Evolutionary conservation across 1,140 invertebrate genomes (phyloP), one percentile per base, ranked within the genome.

Genomic region (Anastatus disparis): DNA sequence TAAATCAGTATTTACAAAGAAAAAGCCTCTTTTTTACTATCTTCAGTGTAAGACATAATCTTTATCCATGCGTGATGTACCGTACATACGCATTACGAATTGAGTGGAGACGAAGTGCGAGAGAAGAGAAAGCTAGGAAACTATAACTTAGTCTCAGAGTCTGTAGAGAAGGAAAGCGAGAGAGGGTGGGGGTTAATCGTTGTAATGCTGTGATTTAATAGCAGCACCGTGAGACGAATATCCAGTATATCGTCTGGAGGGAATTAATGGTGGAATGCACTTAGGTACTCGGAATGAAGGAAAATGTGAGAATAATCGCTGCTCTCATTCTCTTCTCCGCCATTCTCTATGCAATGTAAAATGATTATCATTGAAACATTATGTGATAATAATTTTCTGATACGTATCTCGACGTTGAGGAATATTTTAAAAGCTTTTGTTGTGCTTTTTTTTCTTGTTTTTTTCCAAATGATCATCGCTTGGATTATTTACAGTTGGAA

Each of bases 181-280:
- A n/a, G n/a, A n/a, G n/a, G n/a, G 73, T 72, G 62, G 61, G 73
- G 74, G 76, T 79, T 81, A 81, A 81, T 81, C 77, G 78, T 79
- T 72, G 73, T 81, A 81, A 81, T 81, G 69, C 77, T 61, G 27
- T 77, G 76, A 81, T 81, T 80, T 80, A 81, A 79, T 76, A 75
- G 68, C 70, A 20, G 12, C n/a, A 40, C 48, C 67, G n/a, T 29
- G 31, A 78, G 58, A 74, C 67, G 72, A 77, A 73, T 75, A 75
- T 74, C 66, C 62, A 64, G 61, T 58, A 75, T 61, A 71, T 64
- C 74, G 9, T 1, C 26, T 15, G 40, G 29, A 52, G 77, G 52
- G 66, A 75, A 81, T 79, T 79, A 79, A 79, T 78, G 73, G 68
- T 61, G 40, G 70, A 70, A 77, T 70, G 75, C 75, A 79, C 72